phyloP scores from a whole-genome alignment of 2,888 invertebrate genomes.

The Phytoseiulus persimilis region DNA sequence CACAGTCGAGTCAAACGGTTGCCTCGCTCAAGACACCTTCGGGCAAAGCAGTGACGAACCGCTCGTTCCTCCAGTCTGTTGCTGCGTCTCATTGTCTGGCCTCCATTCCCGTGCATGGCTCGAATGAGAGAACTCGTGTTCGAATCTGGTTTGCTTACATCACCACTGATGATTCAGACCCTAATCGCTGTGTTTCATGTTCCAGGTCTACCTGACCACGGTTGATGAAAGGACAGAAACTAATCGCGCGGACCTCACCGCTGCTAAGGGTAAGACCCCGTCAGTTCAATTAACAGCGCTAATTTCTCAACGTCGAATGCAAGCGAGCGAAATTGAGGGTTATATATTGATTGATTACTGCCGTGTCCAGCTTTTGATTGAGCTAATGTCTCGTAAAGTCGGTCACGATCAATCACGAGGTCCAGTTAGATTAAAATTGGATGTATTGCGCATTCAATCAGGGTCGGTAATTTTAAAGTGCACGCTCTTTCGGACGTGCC shows the following conservation, averaged over 20 bases:
- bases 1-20: too few relatives aligned
- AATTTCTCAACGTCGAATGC: neutral
- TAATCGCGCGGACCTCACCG: constrained; percentile 26
- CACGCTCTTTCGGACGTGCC: neutral
- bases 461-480: neutral
- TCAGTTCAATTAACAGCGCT: neutral
- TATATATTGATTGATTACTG: neutral
- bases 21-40: too few relatives aligned
- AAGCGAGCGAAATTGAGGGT: neutral
- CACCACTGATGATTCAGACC: neutral
- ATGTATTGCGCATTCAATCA: neutral
- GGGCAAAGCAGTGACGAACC: too few relatives aligned
- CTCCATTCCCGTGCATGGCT: too few relatives aligned
- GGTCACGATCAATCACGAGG: neutral
- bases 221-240: constrained; percentile 28
- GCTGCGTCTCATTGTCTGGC: too few relatives aligned
- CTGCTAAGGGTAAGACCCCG: constrained; percentile 1
- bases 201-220: constrained; percentile 24
- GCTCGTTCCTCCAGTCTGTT: too few relatives aligned
- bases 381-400: neutral
- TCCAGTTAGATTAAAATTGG: neutral
- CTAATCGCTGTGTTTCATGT: neutral
- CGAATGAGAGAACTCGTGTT: too few relatives aligned
- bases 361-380: constrained; percentile 5
- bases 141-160: too few relatives aligned